These are phyloP conservation scores for Melieria crassipennis DNA, from an alignment of 2,888 invertebrate genomes.

Conservation along the genomic window DNA sequence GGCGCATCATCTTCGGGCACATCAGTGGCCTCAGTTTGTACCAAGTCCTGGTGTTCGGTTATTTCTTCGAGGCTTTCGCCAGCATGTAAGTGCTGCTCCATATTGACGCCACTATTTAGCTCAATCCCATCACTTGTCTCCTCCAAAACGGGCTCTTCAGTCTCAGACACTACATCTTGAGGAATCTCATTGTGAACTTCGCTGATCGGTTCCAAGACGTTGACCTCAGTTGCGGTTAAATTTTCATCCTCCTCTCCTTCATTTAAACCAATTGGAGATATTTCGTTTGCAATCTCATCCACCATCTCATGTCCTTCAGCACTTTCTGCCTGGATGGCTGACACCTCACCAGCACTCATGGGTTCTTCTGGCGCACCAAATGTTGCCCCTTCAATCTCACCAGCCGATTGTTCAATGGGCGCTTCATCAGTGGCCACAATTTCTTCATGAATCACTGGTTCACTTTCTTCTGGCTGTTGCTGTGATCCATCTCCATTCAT, in stretches of 20 bases:
- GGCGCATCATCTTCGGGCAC: conserved; percentile 48
- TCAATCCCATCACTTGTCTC: neutral
- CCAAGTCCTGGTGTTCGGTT: conserved; percentile 34
- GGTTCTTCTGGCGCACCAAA: neutral
- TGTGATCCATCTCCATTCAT: neutral
- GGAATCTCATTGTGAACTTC: no score
- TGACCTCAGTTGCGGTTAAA: neutral
- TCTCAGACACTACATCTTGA: no score
- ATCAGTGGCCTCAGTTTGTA: conserved; percentile 50
- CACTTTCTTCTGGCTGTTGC: neutral
- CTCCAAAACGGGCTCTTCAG: neutral
- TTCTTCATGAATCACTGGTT: neutral
- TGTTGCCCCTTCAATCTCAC: neutral
- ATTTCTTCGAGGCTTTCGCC: neutral
- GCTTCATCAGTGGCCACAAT: neutral
- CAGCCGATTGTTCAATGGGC: conserved; percentile 24
- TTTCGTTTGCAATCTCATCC: neutral
- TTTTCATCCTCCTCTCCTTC: neutral
- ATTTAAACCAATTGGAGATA: neutral
- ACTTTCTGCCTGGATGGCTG: neutral
- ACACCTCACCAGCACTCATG: neutral
- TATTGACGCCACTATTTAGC: neutral
- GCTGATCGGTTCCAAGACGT: no score
- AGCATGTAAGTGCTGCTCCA: neutral
- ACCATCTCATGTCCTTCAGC: neutral